Percentiles rank a stretch among this genome's conserved stretches.
Conservation (phyloP, 1,140 invertebrate genomes). For the Parasteatoda tepidariorum region DNA sequence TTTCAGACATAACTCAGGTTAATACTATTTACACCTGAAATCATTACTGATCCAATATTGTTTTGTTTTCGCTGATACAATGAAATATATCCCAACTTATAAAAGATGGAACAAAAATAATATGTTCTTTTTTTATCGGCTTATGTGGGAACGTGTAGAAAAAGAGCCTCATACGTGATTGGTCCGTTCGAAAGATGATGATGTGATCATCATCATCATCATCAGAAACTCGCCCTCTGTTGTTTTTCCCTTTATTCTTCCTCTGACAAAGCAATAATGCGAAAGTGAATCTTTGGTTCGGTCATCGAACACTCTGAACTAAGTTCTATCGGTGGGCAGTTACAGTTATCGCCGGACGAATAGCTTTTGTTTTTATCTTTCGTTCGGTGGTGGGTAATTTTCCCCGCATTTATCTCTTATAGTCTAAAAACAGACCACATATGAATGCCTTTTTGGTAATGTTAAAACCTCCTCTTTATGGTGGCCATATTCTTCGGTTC, state of each 20-base stretch:
- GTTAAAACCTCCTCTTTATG: too few species aligned
- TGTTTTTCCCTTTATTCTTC: neutral
- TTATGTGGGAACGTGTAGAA: too few species aligned
- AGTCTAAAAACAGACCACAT: neutral
- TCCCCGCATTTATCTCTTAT: neutral
- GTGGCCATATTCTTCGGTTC: too few species aligned
- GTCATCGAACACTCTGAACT: neutral
- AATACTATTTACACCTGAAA: too few species aligned
- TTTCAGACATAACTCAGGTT: too few species aligned
- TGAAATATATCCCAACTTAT: too few species aligned
- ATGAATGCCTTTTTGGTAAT: neutral
- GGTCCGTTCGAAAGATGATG: slow-evolving; percentile 29
- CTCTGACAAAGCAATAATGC: neutral
- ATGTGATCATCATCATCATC: slow-evolving; percentile 43
- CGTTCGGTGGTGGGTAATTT: neutral
- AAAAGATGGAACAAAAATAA: neutral
- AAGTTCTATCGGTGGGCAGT: neutral
- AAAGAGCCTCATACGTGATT: slow-evolving; percentile 30
- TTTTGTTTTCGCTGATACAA: too few species aligned
- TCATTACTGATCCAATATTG: too few species aligned
- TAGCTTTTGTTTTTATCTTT: slow-evolving; percentile 8
- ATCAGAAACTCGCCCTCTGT: neutral
- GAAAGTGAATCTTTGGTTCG: neutral
- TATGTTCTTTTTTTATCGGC: slow-evolving; percentile 6
- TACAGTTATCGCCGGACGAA: neutral